phyloP scores from a whole-genome alignment of 35 echinoderm and acorn worm genomes.

The Heliocidaris erythrogramma region DNA sequence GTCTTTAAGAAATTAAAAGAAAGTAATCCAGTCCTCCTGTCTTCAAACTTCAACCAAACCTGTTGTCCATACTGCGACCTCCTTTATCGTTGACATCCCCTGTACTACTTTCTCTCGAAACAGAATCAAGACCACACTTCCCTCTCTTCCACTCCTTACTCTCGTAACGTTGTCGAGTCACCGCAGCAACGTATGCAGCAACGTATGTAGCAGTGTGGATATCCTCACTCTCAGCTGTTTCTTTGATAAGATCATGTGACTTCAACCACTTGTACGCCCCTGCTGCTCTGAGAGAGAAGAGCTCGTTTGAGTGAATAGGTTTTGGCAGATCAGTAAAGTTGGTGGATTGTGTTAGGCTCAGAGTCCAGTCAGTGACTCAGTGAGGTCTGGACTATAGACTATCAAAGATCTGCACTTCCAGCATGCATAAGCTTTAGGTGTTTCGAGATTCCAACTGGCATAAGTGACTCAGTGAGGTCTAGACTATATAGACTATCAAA shows the following conservation, averaged over 20 bases:
- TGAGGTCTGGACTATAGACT: no score
- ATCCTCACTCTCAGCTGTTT: background rate
- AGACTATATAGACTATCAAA: no score
- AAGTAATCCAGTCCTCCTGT: background rate
- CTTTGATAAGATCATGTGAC: background rate
- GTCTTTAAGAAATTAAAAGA: background rate
- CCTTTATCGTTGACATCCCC: background rate
- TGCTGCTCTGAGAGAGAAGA: background rate
- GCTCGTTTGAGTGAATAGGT: background rate
- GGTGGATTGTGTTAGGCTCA: background rate
- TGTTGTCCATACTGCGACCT: background rate
- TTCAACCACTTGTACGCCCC: background rate
- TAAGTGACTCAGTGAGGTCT: no score
- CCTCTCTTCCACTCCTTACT: background rate
- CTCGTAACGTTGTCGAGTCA: background rate
- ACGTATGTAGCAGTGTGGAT: background rate
- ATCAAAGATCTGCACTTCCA: no score
- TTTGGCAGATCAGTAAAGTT: background rate
- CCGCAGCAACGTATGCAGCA: background rate
- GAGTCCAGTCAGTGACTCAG: no score
- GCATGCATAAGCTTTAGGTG: no score
- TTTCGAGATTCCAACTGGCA: no score
- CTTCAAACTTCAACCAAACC: background rate
- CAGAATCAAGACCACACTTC: conserved; percentile 8
- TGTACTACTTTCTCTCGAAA: background rate